Evolutionary conservation across 2,888 invertebrate genomes (phyloP), one percentile per base, ranked within the genome.

Genomic region (Volucella zonaria): DNA sequence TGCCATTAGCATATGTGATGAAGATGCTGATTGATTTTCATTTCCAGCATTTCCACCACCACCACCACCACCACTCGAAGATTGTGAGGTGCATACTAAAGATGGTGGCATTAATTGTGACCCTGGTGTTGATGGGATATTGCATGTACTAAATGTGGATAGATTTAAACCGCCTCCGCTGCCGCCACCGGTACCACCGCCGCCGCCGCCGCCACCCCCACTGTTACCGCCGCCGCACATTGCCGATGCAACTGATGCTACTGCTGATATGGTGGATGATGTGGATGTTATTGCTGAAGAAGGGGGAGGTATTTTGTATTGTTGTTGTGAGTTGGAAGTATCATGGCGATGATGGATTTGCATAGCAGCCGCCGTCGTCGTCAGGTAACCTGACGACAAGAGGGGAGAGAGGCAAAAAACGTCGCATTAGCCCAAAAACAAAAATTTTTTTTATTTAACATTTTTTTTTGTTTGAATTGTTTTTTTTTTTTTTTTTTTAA

Each of bases 331-430:
- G 59, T 77, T 31, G 31, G 31, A 31, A 31, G 6, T 31, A 31
- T 31, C 82, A 74, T 78, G 77, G 71, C 82, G 75, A 61, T 82
- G 82, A 74, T 82, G 82, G 64, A 76, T 85, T 67, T 80, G 52
- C 81, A 85, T 77, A 77, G 85, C 76, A 89, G 90, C 89, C 88
- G 91, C 88, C 89, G 90, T 90, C 91, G 92, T 91, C 92, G 92
- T 92, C 92, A 92, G 91, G 89, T 92, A 90, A 91, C 92, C 92
- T 92, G 92, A 92, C 92, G 92, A 92, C 92, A 92, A 90, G 88
- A 90, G 91, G 91, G 90, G 91, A 91, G 89, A 92, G 91, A 92
- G 90, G 90, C 91, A 92, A 91, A 92, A 89, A 92, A 92, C 92
- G 92, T 90, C 91, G 92, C 89, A 91, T 92, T 92, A 92, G 92